These are phyloP conservation scores for Pseudois nayaur DNA, from an alignment of 2,113 vertebrate species.

Conservation along the genomic window DNA sequence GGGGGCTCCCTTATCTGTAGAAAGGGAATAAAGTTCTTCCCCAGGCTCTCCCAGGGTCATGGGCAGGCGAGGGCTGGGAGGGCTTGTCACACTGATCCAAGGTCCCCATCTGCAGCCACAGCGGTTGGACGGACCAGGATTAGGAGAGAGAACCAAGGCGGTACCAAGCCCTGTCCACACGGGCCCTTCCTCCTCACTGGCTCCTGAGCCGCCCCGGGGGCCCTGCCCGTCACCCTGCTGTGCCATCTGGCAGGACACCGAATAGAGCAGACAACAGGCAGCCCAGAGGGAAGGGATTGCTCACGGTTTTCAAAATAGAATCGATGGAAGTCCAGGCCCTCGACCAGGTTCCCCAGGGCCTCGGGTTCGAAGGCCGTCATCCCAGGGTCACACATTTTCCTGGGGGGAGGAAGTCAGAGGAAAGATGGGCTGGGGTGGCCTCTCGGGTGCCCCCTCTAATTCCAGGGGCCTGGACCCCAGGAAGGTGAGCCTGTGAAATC, in stretches of 20 bases:
- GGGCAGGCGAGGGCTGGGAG: not conserved
- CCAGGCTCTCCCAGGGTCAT: not conserved
- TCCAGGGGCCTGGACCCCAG: not conserved
- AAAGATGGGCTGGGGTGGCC: conserved; percentile 12
- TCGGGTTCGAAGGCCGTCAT: conserved; percentile 98
- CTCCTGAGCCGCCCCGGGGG: conserved; percentile 48
- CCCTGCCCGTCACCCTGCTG: conserved; percentile 69
- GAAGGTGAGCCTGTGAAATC: not conserved
- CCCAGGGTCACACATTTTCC: conserved; percentile 98
- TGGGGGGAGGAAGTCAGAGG: conserved; percentile 73
- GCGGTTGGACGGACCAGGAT: not conserved
- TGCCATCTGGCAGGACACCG: conserved; percentile 57
- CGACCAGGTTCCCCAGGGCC: conserved; percentile 96
- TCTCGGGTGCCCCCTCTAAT: not conserved
- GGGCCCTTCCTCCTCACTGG: conserved; percentile 18
- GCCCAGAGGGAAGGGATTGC: conserved; percentile 64
- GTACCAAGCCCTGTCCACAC: conserved; percentile 48
- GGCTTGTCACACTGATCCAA: not conserved
- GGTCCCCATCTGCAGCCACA: not conserved
- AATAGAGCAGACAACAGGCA: conserved; percentile 58
- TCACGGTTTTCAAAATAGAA: conserved; percentile 99
- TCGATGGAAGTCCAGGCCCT: conserved; percentile 97
- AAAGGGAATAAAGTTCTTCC: not conserved
- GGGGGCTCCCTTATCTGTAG: not conserved
- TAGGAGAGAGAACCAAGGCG: conserved; percentile 8